Base-by-base conservation (phyloP, 2,888 invertebrate species). In the Nomada lathburiana region DNA sequence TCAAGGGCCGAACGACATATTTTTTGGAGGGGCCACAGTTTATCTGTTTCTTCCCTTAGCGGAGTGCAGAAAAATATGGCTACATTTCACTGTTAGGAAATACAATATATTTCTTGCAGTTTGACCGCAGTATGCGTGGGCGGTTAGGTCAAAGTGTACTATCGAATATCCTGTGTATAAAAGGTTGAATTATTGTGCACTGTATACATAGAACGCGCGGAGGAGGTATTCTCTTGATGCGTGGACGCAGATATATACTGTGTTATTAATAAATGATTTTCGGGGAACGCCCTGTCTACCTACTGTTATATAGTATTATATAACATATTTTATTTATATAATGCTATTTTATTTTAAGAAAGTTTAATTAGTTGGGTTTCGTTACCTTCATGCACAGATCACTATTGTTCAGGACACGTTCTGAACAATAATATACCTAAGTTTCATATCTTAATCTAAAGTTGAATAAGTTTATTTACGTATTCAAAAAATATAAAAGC, bases 1-100 rank as follows among this genome's bases (percentile, higher is more conserved):
- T 57, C 83, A 69, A 71, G 69, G 82, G 76, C 63, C 42, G 55
- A 16, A 36, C 55, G 59, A 65, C 85, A 69, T 55, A 63, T 63
- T 76, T 78, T 71, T 69, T 62, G 44, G n/a, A 26, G 52, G 36
- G 36, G 16, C 50, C 29, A 36, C 53, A 20, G 16, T 59, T 70
- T 20, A 42, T 65, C 65, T 20, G 26, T 50, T 55, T 71, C 53
- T 23, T n/a, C 36, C 20, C 13, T 42, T 16, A 2, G 7, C 29
- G 7, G 10, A 9, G 26, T 18, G 18, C 13, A 42, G 50, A 26
- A 57, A 36, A 63, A 71, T 57, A 42, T 57, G 16, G n/a, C 9
- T 23, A 42, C 5, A 13, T n/a, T 7, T n/a, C 11, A 52, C 55
- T 20, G 20, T 36, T 36, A 0, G 0, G 18, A 11, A 4, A 4